Base-by-base conservation (phyloP, 2,888 invertebrate genomes). In the Leptinotarsa rubiginosa region DNA sequence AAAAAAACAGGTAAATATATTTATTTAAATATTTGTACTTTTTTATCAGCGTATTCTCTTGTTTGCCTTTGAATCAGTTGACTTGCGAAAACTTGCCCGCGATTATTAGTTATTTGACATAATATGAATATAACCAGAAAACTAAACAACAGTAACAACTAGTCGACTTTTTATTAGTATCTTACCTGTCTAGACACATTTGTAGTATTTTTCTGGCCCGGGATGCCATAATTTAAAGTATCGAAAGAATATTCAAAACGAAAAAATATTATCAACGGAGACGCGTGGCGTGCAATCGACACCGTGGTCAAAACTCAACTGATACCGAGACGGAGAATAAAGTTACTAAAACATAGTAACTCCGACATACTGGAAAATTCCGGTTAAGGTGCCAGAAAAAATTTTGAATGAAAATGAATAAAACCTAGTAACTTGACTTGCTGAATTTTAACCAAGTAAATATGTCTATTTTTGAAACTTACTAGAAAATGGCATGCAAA, bases 141-240 rank as follows among this genome's bases (percentile, higher is more conserved):
- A 50, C 15, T n/a, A 50, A 16, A 50, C 50, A 50, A 50, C 50
- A 50, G 50, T 50, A 50, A 16, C 50, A n/a, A 50, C 16, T 50
- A 50, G 50, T 50, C 4, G 16, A 50, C 16, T 50, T n/a, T 50
- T 50, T 50, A 50, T 50, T 50, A n/a, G 50, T 50, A 16, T 31
- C 50, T 15, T n/a, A 16, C 50, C 50, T 50, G 50, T 50, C 50
- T 16, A 50, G 50, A 50, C 16, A 50, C 50, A 50, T 50, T 50
- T 50, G 50, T 16, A 50, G 50, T 50, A 50, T 50, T 50, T 50
- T 50, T 50, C 50, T 50, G 50, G 50, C 50, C 50, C 50, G 50
- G 50, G 16, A 50, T 50, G 10, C 50, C 50, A 50, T 50, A 50
- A 50, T 50, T n/a, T n/a, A 50, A 50, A 16, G 50, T 50, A 50